phyloP scores from a whole-genome alignment of 2,888 invertebrate genomes.

The Callosobruchus maculatus region DNA sequence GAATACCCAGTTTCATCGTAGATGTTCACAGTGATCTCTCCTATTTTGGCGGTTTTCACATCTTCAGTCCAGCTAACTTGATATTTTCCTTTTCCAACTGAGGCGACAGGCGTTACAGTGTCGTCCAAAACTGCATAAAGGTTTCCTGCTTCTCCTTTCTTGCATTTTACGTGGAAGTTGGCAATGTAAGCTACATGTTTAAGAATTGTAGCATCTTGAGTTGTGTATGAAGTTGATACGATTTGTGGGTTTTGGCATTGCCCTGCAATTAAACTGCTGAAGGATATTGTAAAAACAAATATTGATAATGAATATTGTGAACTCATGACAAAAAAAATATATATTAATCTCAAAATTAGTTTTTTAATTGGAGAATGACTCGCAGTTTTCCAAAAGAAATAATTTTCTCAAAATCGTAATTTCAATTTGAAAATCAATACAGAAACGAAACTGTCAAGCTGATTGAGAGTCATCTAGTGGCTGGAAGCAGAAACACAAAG shows the following conservation, averaged over 20 bases:
- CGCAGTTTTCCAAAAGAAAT: not conserved
- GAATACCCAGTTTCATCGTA: conserved; percentile 89
- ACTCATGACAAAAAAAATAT: too few species aligned
- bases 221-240: conserved; percentile 73
- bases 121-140: conserved; percentile 85
- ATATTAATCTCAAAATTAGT: not conserved
- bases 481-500: too few species aligned
- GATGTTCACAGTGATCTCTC: conserved; percentile 72
- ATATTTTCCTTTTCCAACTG: conserved; percentile 70
- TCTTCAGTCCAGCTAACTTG: conserved; percentile 93
- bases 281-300: not conserved
- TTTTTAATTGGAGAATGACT: not conserved
- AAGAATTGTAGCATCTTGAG: conserved; percentile 84
- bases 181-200: conserved; percentile 83
- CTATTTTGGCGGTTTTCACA: conserved; percentile 72
- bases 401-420: too few species aligned
- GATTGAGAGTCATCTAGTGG: too few species aligned
- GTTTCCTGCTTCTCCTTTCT: conserved; percentile 49
- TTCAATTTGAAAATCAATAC: too few species aligned
- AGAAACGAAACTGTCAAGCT: too few species aligned
- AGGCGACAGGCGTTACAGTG: conserved; percentile 73
- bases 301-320: not conserved
- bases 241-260: conserved; percentile 56
- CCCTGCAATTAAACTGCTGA: conserved; percentile 3
- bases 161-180: conserved; percentile 80